Evolutionary conservation across 2,113 vertebrate species (phyloP), one percentile per base, ranked within the genome.

Genomic region (Leptodactylus fuscus): DNA sequence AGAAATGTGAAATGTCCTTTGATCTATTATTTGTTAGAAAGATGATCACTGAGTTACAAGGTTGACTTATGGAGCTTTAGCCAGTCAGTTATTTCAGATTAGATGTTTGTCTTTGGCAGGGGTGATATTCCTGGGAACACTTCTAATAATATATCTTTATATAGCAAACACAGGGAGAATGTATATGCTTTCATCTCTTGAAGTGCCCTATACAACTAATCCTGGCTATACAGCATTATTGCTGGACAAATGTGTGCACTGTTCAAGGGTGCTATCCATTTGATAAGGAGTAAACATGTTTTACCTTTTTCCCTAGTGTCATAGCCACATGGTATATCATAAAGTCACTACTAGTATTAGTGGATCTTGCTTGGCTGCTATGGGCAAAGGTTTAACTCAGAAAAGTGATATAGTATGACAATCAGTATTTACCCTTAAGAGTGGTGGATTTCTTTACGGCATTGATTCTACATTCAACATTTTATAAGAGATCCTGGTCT

Each of bases 1-100:
- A 44, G 38, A 44, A 73, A 73, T 73, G 22, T n/a, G 70, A 44
- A 69, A 44, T 24, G 36, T 73, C 22, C 38, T 73, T 73, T 73
- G 70, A 46, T 73, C 38, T 24, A 44, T 38, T 73, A 32, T 73
- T 73, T 71, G 36, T 36, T 46, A 73, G 70, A 73, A 9, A 4
- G 65, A 69, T 38, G 65, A 69, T 69, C 32, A 38, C 65, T 18
- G 20, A 69, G 65, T 27, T 38, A 36, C 65, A 36, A 22, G 18
- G 65, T 69, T 69, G 16, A 38, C 32, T 69, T 38, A 38, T 69
- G 32, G 18, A 38, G 62, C 29, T 67, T 67, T 67, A 4, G 29
- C 34, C 65, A 69, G 65, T 34, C 65, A 69, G 10, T n/a, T 73
- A 46, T 73, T 73, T 73, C 38, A 73, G 36, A 44, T 44, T 44